A percentile compares a stretch with the other conserved stretches of the same genome.
phyloP scores from a whole-genome alignment of 2,888 invertebrate genomes.

The Auanema sp. region DNA sequence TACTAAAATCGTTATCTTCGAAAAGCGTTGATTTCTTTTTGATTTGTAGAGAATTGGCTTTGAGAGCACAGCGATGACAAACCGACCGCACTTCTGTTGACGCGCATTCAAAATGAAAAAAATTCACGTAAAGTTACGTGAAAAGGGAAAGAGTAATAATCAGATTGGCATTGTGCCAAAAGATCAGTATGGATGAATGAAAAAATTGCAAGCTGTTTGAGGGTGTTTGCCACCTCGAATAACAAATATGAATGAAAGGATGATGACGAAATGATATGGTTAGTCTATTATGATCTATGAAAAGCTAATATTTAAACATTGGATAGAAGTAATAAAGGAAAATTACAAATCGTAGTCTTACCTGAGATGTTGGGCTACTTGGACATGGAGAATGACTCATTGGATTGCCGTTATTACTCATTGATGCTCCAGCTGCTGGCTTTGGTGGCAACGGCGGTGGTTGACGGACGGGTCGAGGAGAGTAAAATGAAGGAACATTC shows the following conservation, averaged over 20 bases:
- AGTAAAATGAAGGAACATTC: slow-evolving; percentile 58
- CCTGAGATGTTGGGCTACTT: slow-evolving; percentile 50
- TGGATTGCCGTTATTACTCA: slow-evolving; percentile 2
- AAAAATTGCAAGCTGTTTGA: background rate
- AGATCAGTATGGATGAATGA: background rate
- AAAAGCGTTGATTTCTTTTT: too few species aligned
- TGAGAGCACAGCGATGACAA: too few species aligned
- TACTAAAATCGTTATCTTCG: background rate
- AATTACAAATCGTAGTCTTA: slow-evolving; percentile 8
- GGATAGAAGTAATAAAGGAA: too few species aligned
- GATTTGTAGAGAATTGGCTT: too few species aligned
- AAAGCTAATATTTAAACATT: slow-evolving; percentile 10
- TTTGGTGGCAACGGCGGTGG: slow-evolving; percentile 49
- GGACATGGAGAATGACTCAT: slow-evolving; percentile 23
- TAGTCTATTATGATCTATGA: background rate
- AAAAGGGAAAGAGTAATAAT: background rate
- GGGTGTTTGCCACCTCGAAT: background rate
- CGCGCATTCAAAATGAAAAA: too few species aligned
- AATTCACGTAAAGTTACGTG: slow-evolving; percentile 1
- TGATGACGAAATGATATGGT: slow-evolving; percentile 8
- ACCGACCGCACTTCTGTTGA: too few species aligned
- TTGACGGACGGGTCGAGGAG: slow-evolving; percentile 58
- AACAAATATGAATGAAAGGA: slow-evolving; percentile 1
- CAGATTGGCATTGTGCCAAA: background rate
- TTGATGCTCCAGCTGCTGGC: slow-evolving; percentile 17